phyloP scores from a whole-genome alignment of 2,113 vertebrate species.

The Chlorodrepanis virens region DNA sequence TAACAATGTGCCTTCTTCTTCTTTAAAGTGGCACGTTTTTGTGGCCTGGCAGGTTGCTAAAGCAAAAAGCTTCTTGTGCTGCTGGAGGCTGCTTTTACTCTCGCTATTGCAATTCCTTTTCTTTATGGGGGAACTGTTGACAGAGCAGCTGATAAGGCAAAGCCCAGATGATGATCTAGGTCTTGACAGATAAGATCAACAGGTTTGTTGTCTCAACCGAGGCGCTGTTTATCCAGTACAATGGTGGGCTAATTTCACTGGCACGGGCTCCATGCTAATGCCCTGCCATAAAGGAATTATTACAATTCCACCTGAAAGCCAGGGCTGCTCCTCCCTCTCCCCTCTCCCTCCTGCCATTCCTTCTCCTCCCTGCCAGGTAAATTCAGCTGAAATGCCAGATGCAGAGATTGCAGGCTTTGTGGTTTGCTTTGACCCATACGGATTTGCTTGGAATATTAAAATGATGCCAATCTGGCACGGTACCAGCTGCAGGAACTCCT shows the following conservation, averaged over 20 bases:
- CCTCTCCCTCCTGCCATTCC: not conserved
- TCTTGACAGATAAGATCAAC: constrained; percentile 37
- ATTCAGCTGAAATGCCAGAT: not conserved
- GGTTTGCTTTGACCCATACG: not conserved
- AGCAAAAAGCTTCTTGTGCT: not conserved
- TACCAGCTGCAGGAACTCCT: not conserved
- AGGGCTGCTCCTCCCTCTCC: not conserved
- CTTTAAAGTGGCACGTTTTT: not conserved
- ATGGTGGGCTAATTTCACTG: constrained; percentile 9
- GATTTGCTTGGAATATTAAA: not conserved
- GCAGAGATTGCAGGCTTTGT: not conserved
- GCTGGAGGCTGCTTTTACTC: not conserved
- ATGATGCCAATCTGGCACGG: not conserved
- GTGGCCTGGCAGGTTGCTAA: not conserved
- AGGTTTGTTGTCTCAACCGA: constrained; percentile 12
- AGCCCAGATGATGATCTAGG: not conserved
- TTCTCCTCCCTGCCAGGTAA: not conserved
- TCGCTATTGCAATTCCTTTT: not conserved
- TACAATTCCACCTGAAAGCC: not conserved
- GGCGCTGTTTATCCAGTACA: not conserved
- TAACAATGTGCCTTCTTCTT: not conserved
- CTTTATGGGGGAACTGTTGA: not conserved
- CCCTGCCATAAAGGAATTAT: not conserved
- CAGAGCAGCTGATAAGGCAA: constrained; percentile 6
- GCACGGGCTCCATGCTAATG: not conserved